Base-by-base conservation (phyloP, 2,113 vertebrate species). In the Cranoglanis bouderius region DNA sequence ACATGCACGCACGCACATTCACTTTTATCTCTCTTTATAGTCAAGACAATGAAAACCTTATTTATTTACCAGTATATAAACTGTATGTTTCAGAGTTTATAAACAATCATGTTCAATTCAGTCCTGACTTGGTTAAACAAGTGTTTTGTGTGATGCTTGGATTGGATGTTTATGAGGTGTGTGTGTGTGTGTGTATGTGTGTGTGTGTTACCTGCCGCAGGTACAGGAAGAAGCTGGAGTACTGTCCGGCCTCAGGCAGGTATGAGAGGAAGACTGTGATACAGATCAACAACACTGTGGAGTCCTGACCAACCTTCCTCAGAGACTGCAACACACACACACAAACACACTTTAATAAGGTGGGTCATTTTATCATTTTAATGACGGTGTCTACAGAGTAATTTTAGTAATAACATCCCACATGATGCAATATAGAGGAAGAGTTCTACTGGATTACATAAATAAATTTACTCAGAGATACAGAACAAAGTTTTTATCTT, bases 141-240 rank as follows among this genome's bases (percentile, higher is more conserved):
- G 61, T 49, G 46, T 53, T 26, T 35, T 77, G 32, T n/a, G 32
- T 8, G 32, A 32, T 8, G n/a, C 26, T n/a, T n/a, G n/a, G n/a
- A n/a, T 53, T 35, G 13, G 35, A 19, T n/a, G 38, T 13, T 7
- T 35, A 35, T 85, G 51, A n/a, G n/a, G n/a, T n/a, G n/a, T n/a
- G n/a, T n/a, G n/a, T 7, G 29, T 35, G 24, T 55, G 43, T 53
- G 84, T 26, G 24, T 24, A 43, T 24, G 87, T 65, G 77, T 51
- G 53, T 18, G 55, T 51, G n/a, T 0, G 1, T 90, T 92, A 98
- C 97, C 97, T 98, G 97, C 91, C 94, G 95, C 88, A 98, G 95
- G 94, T 98, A 98, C 49, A 98, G 96, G 95, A 98, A 97, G 93
- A 98, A 98, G 93, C 97, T 98, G 94, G 97, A 98, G 93, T 98